Base-by-base conservation (phyloP, 2,113 vertebrate species). In the Oreochromis niloticus region DNA sequence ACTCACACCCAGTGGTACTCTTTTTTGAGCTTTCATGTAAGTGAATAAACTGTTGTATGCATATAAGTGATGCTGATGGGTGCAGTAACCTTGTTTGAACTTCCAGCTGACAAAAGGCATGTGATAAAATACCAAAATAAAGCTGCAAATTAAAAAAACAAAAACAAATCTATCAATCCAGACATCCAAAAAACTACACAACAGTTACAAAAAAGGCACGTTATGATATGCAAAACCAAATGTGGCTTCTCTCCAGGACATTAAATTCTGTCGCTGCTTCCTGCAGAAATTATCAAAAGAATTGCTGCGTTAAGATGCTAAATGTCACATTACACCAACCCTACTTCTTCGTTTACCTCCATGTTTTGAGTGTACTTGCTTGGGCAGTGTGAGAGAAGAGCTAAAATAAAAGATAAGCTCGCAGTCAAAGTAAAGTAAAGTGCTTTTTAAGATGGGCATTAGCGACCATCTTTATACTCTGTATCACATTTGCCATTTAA, bases 381-480 rank as follows among this genome's bases (percentile, higher is more conserved):
- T 66, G 30, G 43, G 52, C 14, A 75, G 48, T 36, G 48, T 66
- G 78, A 68, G 41, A 84, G 78, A 81, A 48, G 16, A 81, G 56
- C 8, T n/a, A n/a, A 79, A 71, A 4, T n/a, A 55, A 1, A 63
- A 63, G 17, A n/a, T 63, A 75, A n/a, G 27, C 83, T 92, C 50
- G 43, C 43, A 16, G 82, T 57, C 54, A 87, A 88, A 22, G 30
- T 9, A 39, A 68, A 43, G 50, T 86, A 41, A 68, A 48, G 50
- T 85, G 84, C 39, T 46, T 61, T 80, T 50, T 39, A 17, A 24
- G 24, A 16, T n/a, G 82, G 19, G 30, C 39, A 0, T 81, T 30
- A 95, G 96, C 93, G 89, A 88, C 96, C 94, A 95, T 96, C 34
- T 81, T 32, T 94, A 95, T 91, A 2, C 83, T 95, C 3, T 43